Evolutionary conservation across 2,113 vertebrate species (phyloP).

Genomic region (Lophochroa leadbeateri): DNA sequence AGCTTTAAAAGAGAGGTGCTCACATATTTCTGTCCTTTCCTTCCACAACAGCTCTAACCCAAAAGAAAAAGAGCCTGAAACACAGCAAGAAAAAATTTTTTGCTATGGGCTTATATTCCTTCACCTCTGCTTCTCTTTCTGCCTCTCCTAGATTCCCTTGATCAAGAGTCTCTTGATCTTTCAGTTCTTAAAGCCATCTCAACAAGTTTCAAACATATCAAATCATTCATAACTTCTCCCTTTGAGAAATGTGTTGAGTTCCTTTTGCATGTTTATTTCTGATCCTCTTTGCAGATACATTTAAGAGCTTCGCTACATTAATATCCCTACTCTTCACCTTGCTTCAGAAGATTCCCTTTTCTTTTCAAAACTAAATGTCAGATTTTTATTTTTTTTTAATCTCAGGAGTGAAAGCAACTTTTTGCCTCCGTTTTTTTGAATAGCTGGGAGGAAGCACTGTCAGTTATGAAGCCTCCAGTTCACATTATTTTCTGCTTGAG

Average conservation of each 20-base stretch:
- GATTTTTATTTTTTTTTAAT: background rate
- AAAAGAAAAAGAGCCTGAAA: background rate
- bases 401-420: background rate
- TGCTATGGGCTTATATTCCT: background rate
- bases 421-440: constrained; percentile 7
- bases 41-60: background rate
- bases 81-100: background rate
- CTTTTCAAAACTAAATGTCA: constrained; percentile 6
- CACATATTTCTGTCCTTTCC: background rate
- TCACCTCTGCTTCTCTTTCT: constrained; percentile 3
- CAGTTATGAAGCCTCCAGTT: background rate
- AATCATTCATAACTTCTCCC: background rate
- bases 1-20: background rate
- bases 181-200: background rate
- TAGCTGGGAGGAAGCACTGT: background rate
- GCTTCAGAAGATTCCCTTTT: background rate
- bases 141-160: background rate
- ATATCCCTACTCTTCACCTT: background rate
- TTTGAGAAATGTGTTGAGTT: background rate
- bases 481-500: background rate
- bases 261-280: constrained; percentile 24
- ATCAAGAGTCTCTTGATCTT: constrained; percentile 53
- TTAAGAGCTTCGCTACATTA: background rate
- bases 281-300: background rate
- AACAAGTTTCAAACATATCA: background rate